Percentiles rank a stretch among this genome's conserved stretches.
Evolutionary conservation across 2,113 vertebrate species (phyloP).

Genomic region (Dinomys branickii): DNA sequence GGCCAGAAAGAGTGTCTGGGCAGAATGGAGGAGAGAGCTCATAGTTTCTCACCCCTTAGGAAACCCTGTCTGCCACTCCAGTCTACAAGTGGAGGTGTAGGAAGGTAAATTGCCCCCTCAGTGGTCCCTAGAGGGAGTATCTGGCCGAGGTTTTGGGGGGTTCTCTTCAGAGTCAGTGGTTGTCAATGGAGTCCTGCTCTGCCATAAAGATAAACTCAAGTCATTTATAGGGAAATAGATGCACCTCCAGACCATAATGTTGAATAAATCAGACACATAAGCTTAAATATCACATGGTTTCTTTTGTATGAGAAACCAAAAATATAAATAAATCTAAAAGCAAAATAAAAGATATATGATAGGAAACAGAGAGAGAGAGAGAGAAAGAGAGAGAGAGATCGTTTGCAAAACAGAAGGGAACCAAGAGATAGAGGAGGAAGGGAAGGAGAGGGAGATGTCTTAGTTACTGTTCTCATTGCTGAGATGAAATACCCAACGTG

Average conservation of each 20-base stretch:
- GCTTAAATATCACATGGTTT: neutral
- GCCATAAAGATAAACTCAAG: neutral
- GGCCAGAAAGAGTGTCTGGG: neutral
- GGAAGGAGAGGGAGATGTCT: neutral
- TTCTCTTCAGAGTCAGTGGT: neutral
- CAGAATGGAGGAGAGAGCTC: neutral
- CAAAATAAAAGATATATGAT: neutral
- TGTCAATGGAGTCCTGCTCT: neutral
- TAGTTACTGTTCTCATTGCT: neutral
- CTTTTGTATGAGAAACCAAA: neutral
- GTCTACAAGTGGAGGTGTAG: neutral
- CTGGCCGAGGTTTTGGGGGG: neutral
- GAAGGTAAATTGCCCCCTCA: neutral
- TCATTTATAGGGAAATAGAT: neutral
- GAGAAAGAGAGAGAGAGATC: neutral
- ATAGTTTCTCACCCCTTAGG: neutral
- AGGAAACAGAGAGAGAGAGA: neutral
- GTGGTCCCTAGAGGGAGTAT: neutral
- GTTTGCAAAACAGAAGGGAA: neutral
- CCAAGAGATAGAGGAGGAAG: neutral
- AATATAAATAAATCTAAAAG: neutral
- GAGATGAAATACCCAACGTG: neutral
- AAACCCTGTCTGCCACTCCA: neutral
- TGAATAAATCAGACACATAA: neutral
- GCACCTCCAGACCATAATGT: neutral